A percentile compares a stretch with the other conserved stretches of the same genome.
Conservation (phyloP, 53 echinoderm and acorn worm species). For the Holothuria leucospilota region DNA sequence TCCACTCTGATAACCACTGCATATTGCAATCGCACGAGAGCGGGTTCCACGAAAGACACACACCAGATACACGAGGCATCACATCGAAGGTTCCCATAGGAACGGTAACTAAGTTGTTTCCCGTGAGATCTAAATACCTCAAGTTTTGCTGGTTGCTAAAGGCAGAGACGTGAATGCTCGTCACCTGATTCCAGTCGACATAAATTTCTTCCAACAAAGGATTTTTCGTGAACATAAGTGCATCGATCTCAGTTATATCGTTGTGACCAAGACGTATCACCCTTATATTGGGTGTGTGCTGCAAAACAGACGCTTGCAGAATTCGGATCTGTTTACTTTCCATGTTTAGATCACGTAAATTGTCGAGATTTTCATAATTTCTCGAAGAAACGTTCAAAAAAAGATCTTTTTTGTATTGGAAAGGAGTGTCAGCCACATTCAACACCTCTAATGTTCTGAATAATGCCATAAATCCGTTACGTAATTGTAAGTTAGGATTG, state of each 20-base stretch:
- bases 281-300: background rate
- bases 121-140: constrained; percentile 15
- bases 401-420: background rate
- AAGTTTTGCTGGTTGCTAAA: background rate
- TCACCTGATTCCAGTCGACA: constrained; percentile 6
- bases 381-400: background rate
- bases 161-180: background rate
- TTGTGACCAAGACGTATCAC: background rate
- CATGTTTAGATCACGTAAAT: background rate
- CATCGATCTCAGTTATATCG: constrained; percentile 1
- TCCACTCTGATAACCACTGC: background rate
- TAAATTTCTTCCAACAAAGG: background rate
- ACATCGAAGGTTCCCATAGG: background rate
- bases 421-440: background rate
- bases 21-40: background rate
- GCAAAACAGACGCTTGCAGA: background rate
- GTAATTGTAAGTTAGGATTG: background rate
- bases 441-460: background rate
- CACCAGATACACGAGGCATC: constrained; percentile 1
- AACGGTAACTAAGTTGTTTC: constrained; percentile 7
- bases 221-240: background rate
- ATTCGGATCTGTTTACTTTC: background rate
- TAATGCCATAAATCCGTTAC: background rate
- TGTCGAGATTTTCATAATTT: background rate
- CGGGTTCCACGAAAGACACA: constrained; percentile 23